Conservation (phyloP, 2,113 vertebrate genomes). For the Calyptommatus sinebrachiatus region DNA sequence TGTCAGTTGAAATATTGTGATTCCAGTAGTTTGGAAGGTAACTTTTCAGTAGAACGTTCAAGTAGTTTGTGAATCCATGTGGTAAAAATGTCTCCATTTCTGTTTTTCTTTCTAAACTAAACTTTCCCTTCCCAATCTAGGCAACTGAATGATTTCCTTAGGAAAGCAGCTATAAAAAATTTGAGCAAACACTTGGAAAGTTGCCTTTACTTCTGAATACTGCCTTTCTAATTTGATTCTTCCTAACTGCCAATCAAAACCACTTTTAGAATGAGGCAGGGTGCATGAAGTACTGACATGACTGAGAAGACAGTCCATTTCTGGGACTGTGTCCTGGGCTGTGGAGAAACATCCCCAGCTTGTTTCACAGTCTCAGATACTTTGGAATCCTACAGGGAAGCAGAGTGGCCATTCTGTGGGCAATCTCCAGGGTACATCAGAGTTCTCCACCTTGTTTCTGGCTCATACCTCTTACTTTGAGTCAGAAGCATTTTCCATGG, state of each 20-base stretch:
- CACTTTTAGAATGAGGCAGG: not conserved
- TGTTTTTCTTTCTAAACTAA: not conserved
- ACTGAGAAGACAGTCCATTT: not conserved
- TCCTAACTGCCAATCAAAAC: not conserved
- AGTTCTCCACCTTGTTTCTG: no score
- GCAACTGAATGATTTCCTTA: not conserved
- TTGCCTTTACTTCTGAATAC: not conserved
- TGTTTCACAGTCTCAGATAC: not conserved
- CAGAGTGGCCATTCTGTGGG: no score
- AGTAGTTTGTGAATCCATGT: not conserved
- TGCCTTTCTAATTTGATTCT: not conserved
- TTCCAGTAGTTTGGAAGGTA: not conserved
- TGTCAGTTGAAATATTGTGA: conserved; percentile 9
- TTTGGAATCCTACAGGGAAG: no score
- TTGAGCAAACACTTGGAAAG: not conserved
- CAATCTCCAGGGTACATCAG: no score
- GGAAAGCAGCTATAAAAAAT: not conserved
- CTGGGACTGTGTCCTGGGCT: no score
- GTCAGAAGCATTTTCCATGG: no score
- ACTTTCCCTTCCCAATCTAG: no score
- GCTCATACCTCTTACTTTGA: no score
- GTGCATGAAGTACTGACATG: not conserved
- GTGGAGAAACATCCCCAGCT: no score
- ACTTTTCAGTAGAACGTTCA: conserved; percentile 3
- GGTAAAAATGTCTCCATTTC: not conserved